Base-by-base conservation (phyloP, 2,797 vertebrate species). In the Enteromius radiatus region DNA sequence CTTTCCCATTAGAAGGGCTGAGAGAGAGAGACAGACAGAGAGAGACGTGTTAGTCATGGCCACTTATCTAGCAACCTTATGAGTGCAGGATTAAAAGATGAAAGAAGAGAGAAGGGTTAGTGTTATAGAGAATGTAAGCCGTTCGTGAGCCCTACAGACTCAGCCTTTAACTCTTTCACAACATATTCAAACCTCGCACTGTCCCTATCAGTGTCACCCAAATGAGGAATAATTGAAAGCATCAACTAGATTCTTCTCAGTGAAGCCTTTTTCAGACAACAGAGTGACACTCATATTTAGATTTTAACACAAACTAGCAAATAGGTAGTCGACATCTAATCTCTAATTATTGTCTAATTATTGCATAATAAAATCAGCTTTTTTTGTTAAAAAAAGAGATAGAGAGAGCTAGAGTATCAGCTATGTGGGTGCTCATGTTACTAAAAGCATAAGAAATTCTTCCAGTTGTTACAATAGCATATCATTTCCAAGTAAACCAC, bases 61-160 rank as follows among this genome's bases (percentile, higher is more conserved):
- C 94, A 93, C 96, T 97, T 97, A 97, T 98, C 96, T 96, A 93
- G 95, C 96, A 97, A 97, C 96, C 96, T 97, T 97, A 96, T 96
- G 96, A 97, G 96, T 92, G 92, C 92, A 89, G 96, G 97, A 99
- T 98, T 97, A 98, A 96, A 96, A 97, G 97, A 99, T 98, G 97
- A 98, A 98, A 99, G 97, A 94, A 77, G 92, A 90, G 96, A 96
- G 96, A 95, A 95, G 94, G 95, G 95, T 95, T 95, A 95, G 95
- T 93, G 92, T 95, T 96, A 96, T 95, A 96, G 95, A 95, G 93
- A 94, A 95, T 93, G 92, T 96, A 95, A 96, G 94, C 96, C 93
- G 93, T 94, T 92, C 94, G 95, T 94, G 93, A 90, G 91, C 92
- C 92, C 92, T 91, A 91, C 91, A 90, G 90, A 92, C 91, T 85